These are phyloP conservation scores for Nerophis ophidion DNA, from an alignment of 2,113 vertebrate species.

Conservation along the genomic window DNA sequence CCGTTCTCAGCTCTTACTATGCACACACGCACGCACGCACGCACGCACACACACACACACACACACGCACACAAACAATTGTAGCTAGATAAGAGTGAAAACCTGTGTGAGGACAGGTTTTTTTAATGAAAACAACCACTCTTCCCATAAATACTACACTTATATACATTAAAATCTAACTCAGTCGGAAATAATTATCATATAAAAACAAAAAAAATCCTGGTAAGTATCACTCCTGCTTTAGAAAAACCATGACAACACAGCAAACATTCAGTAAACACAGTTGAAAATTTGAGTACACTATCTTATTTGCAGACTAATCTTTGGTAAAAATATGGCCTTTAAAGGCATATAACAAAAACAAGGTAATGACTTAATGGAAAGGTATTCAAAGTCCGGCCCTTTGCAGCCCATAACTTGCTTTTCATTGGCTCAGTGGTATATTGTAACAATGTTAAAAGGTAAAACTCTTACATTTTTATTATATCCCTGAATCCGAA, in stretches of 20 bases:
- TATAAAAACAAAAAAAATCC: no score
- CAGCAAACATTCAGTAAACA: background rate
- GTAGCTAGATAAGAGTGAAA: conserved; percentile 37
- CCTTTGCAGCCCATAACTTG: no score
- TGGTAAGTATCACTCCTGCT: background rate
- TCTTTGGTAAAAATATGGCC: background rate
- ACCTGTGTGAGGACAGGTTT: background rate
- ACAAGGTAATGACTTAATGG: background rate
- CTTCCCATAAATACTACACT: background rate
- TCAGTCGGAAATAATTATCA: background rate
- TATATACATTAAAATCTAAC: background rate
- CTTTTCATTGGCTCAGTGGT: no score
- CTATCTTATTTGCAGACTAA: background rate
- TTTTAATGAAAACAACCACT: background rate
- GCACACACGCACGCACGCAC: conserved; percentile 35
- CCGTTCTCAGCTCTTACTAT: conserved; percentile 19
- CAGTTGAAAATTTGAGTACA: background rate
- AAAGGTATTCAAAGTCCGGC: background rate
- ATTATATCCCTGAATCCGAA: no score
- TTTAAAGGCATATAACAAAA: background rate
- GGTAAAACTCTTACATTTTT: no score
- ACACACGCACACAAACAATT: conserved; percentile 21
- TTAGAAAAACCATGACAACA: background rate
- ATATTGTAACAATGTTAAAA: no score
- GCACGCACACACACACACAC: no score